Conservation (phyloP, 2,113 vertebrate species). For the Megaleporinus macrocephalus region DNA sequence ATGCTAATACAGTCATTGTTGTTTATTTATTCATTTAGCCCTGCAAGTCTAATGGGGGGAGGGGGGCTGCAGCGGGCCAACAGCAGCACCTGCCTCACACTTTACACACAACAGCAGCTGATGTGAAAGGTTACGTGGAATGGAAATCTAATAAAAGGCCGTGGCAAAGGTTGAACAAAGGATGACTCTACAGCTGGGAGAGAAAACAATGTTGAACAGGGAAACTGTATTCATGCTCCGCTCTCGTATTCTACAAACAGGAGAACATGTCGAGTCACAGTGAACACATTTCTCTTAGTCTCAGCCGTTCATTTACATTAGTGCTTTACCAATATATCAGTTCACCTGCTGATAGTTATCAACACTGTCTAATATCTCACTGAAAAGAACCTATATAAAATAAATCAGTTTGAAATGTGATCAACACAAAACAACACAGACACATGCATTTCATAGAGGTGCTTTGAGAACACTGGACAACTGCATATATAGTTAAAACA, state of each 20-base stretch:
- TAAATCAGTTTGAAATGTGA: too few relatives aligned
- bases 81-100: constrained; percentile 10
- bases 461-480: too few relatives aligned
- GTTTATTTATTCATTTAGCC: constrained; percentile 54
- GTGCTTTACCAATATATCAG: too few relatives aligned
- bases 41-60: not conserved
- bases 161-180: constrained; percentile 8
- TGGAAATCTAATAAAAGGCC: not conserved
- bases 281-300: not conserved
- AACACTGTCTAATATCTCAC: too few relatives aligned
- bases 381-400: too few relatives aligned
- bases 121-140: constrained; percentile 1
- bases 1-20: constrained; percentile 53
- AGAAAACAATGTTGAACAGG: not conserved
- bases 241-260: not conserved
- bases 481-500: too few relatives aligned
- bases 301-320: not conserved
- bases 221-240: not conserved
- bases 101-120: constrained; percentile 22
- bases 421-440: too few relatives aligned
- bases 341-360: too few relatives aligned
- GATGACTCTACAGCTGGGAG: not conserved
- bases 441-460: too few relatives aligned
- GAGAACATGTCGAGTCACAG: not conserved
- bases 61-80: not conserved